phyloP scores from a whole-genome alignment of 2,888 invertebrate species.

The Nomada fabriciana region DNA sequence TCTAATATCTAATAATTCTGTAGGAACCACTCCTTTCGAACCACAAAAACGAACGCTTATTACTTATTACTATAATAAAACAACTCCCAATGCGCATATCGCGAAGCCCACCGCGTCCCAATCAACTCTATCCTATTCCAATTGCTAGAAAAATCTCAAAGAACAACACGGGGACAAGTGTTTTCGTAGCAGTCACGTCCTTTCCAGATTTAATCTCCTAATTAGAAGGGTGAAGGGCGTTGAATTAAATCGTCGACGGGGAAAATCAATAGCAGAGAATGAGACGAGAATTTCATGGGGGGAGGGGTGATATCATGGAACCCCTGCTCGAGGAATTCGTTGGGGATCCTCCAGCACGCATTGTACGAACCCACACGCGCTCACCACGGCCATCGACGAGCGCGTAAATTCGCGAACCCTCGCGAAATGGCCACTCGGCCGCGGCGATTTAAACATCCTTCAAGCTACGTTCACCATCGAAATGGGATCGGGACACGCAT shows the following conservation, averaged over 20 bases:
- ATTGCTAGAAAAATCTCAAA: neutral
- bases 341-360: conserved; percentile 48
- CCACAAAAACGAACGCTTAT: no score
- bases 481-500: conserved; percentile 14
- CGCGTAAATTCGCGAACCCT: conserved; percentile 48
- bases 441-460: conserved; percentile 53
- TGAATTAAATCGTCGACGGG: conserved; percentile 50
- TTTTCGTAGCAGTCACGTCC: conserved; percentile 6
- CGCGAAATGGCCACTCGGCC: conserved; percentile 66
- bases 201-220: conserved; percentile 50
- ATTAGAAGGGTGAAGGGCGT: conserved; percentile 23
- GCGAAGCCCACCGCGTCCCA: no score
- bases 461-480: conserved; percentile 20
- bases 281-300: conserved; percentile 61
- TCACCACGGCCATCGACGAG: neutral
- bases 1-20: no score
- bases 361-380: conserved; percentile 33
- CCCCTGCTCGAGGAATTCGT: conserved; percentile 61
- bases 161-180: conserved; percentile 7
- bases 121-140: neutral
- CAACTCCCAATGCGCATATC: no score
- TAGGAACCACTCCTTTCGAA: no score
- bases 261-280: conserved; percentile 58
- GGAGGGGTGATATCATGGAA: conserved; percentile 37
- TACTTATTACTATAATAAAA: no score